A percentile compares a stretch with the other conserved stretches of the same genome.
phyloP scores from a whole-genome alignment of 2,888 invertebrate genomes.

The Nipponacmea schrenckii region DNA sequence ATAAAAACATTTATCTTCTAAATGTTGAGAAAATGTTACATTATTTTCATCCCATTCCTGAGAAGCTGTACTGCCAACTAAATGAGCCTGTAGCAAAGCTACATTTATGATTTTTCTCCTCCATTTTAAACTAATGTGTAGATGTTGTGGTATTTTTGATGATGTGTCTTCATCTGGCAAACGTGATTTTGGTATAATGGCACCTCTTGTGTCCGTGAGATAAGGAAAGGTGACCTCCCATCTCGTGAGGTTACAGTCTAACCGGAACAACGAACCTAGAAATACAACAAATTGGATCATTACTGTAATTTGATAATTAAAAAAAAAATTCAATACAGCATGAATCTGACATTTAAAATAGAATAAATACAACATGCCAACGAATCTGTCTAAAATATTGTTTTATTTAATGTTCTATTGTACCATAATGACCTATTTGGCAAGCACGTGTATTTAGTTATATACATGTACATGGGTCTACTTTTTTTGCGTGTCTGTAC shows the following conservation, averaged over 20 bases:
- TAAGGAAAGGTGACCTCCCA: conserved; percentile 28
- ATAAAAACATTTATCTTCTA: conserved; percentile 70
- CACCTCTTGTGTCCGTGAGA: conserved; percentile 17
- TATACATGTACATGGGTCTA: too few relatives aligned
- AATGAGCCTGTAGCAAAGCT: conserved; percentile 27
- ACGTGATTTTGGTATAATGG: conserved; percentile 1
- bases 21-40: conserved; percentile 36
- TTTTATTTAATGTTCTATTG: too few relatives aligned
- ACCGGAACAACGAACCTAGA: conserved; percentile 23
- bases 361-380: too few relatives aligned
- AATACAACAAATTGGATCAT: neutral
- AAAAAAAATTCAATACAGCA: too few relatives aligned
- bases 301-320: too few relatives aligned
- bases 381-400: too few relatives aligned
- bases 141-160: conserved; percentile 4
- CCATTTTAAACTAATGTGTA: conserved; percentile 29
- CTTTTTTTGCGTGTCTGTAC: too few relatives aligned
- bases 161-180: neutral
- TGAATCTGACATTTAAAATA: too few relatives aligned
- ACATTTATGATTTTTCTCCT: conserved; percentile 19
- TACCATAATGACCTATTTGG: too few relatives aligned
- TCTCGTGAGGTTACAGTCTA: conserved; percentile 24
- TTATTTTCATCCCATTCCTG: conserved; percentile 38
- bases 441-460: too few relatives aligned
- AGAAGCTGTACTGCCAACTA: conserved; percentile 27